Evolutionary conservation across 2,113 vertebrate species (phyloP).

Genomic region (Diadophis punctatus): DNA sequence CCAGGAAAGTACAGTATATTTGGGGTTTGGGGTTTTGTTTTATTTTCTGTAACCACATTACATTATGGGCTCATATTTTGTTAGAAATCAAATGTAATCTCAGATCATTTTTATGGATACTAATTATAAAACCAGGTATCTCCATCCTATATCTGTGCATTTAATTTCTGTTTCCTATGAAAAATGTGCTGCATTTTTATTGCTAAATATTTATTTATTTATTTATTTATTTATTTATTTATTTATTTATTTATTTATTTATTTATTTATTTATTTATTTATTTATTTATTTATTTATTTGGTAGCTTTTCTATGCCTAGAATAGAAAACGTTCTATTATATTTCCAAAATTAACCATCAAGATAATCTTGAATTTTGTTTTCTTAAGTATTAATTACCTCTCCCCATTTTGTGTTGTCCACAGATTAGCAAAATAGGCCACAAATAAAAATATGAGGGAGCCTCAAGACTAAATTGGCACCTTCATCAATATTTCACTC

Average conservation of each 20-base stretch:
- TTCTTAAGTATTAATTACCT: not conserved
- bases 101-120: not conserved
- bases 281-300: no score
- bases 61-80: not conserved
- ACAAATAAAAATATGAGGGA: not conserved
- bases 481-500: not conserved
- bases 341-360: not conserved
- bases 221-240: no score
- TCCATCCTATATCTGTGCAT: not conserved
- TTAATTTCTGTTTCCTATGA: not conserved
- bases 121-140: not conserved
- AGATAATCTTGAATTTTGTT: not conserved
- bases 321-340: no score
- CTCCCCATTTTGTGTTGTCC: not conserved
- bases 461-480: not conserved
- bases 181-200: not conserved
- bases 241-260: no score
- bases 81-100: not conserved
- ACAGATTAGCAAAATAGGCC: not conserved
- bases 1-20: not conserved
- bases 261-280: no score
- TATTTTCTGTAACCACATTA: not conserved
- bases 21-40: not conserved
- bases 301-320: no score
- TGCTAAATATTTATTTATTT: no score